A percentile compares a stretch with the other conserved stretches of the same genome.
phyloP scores from a whole-genome alignment of 2,113 vertebrate genomes.

The Ptilonorhynchus violaceus region DNA sequence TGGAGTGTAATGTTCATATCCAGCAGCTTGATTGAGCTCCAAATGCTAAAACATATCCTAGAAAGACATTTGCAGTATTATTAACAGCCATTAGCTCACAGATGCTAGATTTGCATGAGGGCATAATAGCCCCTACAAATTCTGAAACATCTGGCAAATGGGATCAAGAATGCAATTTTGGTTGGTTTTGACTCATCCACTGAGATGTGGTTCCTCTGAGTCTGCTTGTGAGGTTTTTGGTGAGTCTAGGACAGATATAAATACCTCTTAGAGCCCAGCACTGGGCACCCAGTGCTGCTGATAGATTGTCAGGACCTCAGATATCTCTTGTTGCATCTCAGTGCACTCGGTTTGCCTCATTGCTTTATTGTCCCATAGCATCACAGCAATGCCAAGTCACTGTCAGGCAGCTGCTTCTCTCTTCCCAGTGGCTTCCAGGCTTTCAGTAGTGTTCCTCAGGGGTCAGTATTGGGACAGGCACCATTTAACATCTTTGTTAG shows the following conservation, averaged over 20 bases:
- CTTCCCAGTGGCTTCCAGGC: background rate
- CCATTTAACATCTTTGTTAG: background rate
- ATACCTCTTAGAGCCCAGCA: background rate
- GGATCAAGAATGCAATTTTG: constrained; percentile 19
- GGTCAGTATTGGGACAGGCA: background rate
- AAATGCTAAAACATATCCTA: constrained; percentile 36
- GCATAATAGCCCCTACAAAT: constrained; percentile 21
- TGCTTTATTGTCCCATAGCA: background rate
- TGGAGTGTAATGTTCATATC: constrained; percentile 6
- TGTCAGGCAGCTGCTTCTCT: background rate
- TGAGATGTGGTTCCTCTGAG: background rate
- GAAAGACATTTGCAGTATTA: constrained; percentile 44
- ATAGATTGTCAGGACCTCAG: background rate
- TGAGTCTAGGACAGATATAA: background rate
- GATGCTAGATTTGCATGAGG: constrained; percentile 34
- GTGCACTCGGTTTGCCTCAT: background rate
- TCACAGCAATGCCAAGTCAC: background rate
- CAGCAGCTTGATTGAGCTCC: constrained; percentile 31
- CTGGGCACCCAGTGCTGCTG: background rate
- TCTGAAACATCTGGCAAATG: constrained; percentile 46
- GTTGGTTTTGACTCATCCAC: background rate
- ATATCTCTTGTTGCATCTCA: background rate
- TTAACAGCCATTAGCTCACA: constrained; percentile 34
- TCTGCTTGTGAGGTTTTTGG: background rate
- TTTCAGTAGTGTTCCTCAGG: background rate